Base-by-base conservation (phyloP, 2,888 invertebrate species). In the Clunio marinus region DNA sequence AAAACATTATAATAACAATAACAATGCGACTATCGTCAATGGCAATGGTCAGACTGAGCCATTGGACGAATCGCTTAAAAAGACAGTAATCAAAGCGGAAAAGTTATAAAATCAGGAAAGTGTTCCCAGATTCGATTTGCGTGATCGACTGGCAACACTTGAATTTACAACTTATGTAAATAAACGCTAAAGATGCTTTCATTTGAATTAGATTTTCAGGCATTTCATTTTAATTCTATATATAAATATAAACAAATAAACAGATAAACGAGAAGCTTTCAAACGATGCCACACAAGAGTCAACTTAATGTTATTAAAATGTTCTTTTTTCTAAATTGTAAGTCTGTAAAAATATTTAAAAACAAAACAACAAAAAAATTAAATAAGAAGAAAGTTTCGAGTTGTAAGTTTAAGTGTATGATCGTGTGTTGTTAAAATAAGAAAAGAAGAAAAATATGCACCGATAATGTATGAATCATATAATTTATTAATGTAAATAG, bases 51-150 rank as follows among this genome's bases (percentile, higher is more conserved):
- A 62, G 41, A 62, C 62, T 41, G 62, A 62, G 25, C 13, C 41
- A n/a, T 37, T 32, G n/a, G 28, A 24, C 41, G 62, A 62, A 37
- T 10, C 10, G 13, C 62, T 62, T 41, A 28, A 62, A 62, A 62
- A 62, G 62, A 62, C 62, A 62, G n/a, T n/a, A n/a, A 62, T 62
- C n/a, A 62, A 62, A 15, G 25, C 41, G 20, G 65, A 65, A 65
- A 65, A 65, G 28, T 65, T 65, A 65, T 65, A 65, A 51, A 37
- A 46, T 46, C 45, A 65, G 25, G 65, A 65, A 2, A 65, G 45
- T 65, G 46, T 65, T 45, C 65, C 65, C 51, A 65, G 65, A 65
- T 65, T 46, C 15, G 65, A 65, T 46, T 32, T 65, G 20, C 62
- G 62, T n/a, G 32, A 24, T 41, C 62, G 62, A 24, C 62, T 62